These are phyloP conservation scores for Cinara cedri DNA, from an alignment of 2,888 invertebrate species.

Conservation along the genomic window DNA sequence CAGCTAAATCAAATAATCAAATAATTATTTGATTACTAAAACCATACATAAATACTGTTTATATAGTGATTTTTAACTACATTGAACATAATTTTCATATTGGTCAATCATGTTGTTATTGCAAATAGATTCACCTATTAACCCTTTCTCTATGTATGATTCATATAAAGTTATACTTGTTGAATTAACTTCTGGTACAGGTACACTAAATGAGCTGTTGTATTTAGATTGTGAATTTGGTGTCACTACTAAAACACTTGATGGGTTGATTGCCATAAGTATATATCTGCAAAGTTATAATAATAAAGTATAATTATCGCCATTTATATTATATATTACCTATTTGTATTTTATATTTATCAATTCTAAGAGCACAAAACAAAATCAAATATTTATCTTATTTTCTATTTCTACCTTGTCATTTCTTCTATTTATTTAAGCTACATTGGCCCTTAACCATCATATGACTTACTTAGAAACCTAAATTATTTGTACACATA, in stretches of 20 bases:
- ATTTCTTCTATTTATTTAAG: too few species aligned
- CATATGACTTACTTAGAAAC: too few species aligned
- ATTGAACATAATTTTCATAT: constrained; percentile 43
- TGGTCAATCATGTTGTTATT: constrained; percentile 21
- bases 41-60: not conserved
- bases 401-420: too few species aligned
- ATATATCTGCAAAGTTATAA: constrained; percentile 34
- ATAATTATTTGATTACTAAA: not conserved
- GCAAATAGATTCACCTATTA: constrained; percentile 22
- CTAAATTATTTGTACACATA: too few species aligned
- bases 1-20: not conserved
- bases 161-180: constrained; percentile 30
- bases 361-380: too few species aligned
- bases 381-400: too few species aligned
- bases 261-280: constrained; percentile 43
- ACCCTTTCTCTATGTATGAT: constrained; percentile 42
- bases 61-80: not conserved
- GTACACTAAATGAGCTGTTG: constrained; percentile 42
- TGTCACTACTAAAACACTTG: constrained; percentile 28
- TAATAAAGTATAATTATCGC: not conserved
- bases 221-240: constrained; percentile 27
- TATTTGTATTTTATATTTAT: too few species aligned
- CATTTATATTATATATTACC: too few species aligned
- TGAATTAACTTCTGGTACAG: constrained; percentile 43
- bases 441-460: too few species aligned